Base-by-base conservation (phyloP, 2,797 vertebrate species). In the Dendrocincla fuliginosa region DNA sequence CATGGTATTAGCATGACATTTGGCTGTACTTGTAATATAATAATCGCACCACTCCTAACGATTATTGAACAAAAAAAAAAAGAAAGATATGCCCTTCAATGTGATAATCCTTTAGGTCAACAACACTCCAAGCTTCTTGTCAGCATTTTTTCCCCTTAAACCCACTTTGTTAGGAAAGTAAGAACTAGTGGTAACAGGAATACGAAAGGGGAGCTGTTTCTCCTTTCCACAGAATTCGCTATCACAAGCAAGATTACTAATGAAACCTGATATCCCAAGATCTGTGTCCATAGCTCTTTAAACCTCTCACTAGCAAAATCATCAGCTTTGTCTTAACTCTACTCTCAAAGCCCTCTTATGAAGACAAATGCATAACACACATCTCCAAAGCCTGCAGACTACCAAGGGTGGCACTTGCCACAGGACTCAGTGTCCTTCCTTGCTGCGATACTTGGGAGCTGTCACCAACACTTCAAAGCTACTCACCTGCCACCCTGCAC, bases 401-500 rank as follows among this genome's bases (percentile, higher is more conserved):
- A 18, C 15, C 61, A 60, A 19, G 33, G 53, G 50, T 2, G 10
- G 57, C 13, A 50, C 28, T 22, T 47, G 25, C 33, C 47, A 50
- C 5, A 30, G 82, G 24, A 61, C 13, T 61, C 33, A 4, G 5
- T 5, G 41, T 6, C n/a, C 25, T 20, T 87, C 32, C 50, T 47
- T 7, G 7, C 2, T 27, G 28, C 1, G 1, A 19, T 1, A 46
- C 24, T 0, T 60, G 37, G 32, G 52, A 76, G 60, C 37, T 37
- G 39, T 18, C 87, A 69, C 4, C 44, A 73, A 16, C 13, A 23
- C 24, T 55, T 74, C 41, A 79, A 52, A 85, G 53, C 33, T 83
- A 42, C 35, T 87, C 24, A 67, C 22, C 17, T 60, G 65, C 25
- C 37, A 81, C 37, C 4, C 33, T 53, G 39, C 12, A 59, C 23